These are phyloP conservation scores for Muscidifurax raptorellus DNA, from an alignment of 1,140 invertebrate genomes.

Conservation along the genomic window DNA sequence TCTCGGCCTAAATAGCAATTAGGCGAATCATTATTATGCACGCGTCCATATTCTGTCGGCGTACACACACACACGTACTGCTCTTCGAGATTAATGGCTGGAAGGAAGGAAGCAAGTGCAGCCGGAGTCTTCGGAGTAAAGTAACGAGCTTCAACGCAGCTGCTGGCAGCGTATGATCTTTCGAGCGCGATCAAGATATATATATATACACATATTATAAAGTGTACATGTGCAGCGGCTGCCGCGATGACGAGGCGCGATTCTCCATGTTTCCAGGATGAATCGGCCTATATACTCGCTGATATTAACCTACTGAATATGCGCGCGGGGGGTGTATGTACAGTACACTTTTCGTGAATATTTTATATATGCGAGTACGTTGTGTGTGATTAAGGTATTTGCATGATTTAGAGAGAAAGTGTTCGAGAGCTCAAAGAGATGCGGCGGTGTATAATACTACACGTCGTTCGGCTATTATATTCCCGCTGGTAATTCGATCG, in stretches of 20 bases:
- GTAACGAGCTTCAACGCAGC: background rate
- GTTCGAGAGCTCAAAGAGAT: no score
- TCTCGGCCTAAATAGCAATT: slow-evolving; percentile 36
- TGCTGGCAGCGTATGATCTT: background rate
- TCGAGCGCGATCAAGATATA: background rate
- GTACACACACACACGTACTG: background rate
- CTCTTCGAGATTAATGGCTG: background rate
- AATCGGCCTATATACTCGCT: background rate
- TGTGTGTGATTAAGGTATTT: background rate
- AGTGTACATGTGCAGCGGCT: background rate
- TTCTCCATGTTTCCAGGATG: background rate
- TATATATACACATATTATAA: background rate
- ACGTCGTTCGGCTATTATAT: background rate
- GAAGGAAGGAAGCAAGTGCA: background rate
- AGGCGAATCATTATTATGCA: slow-evolving; percentile 37
- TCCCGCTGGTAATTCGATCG: background rate
- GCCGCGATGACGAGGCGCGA: background rate
- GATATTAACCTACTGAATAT: slow-evolving; percentile 12
- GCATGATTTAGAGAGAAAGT: slow-evolving; percentile 8
- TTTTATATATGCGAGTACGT: no score
- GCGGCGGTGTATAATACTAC: no score
- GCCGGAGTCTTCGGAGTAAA: background rate
- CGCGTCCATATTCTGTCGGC: background rate
- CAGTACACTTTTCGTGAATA: background rate
- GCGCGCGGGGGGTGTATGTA: background rate